Conservation (phyloP, 1,140 invertebrate species). For the Dufourea novaeangliae region DNA sequence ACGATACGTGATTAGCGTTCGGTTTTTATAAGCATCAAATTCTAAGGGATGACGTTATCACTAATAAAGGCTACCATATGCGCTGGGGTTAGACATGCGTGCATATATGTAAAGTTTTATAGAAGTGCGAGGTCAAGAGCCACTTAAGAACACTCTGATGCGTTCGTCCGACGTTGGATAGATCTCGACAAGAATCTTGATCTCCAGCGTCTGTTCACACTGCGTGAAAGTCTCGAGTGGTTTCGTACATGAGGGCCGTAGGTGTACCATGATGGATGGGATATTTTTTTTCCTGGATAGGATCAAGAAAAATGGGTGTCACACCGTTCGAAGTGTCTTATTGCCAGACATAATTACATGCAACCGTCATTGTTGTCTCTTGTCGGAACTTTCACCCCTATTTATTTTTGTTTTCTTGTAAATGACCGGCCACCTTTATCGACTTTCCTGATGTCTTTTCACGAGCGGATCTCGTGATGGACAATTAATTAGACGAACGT, state of each 20-base stretch:
- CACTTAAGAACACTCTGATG: constrained; percentile 59
- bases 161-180: constrained; percentile 38
- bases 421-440: not conserved
- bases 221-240: constrained; percentile 51
- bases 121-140: constrained; percentile 64
- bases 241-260: constrained; percentile 26
- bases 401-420: not conserved
- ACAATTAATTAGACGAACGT: not conserved
- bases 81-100: constrained; percentile 20
- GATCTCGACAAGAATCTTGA: constrained; percentile 62
- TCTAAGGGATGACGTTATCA: constrained; percentile 39
- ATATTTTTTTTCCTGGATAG: constrained; percentile 24
- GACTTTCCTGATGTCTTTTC: not conserved
- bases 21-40: constrained; percentile 21
- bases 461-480: not conserved
- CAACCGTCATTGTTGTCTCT: constrained; percentile 4
- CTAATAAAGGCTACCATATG: constrained; percentile 24
- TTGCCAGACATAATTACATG: constrained; percentile 51
- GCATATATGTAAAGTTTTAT: constrained; percentile 36
- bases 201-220: constrained; percentile 60
- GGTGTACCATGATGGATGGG: constrained; percentile 60
- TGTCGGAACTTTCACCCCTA: not conserved
- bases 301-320: constrained; percentile 41
- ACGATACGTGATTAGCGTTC: constrained; percentile 21
- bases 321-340: constrained; percentile 42